Evolutionary conservation across 2,113 vertebrate genomes (phyloP), one percentile per base, ranked within the genome.

Genomic region (Peromyscus polionotus): DNA sequence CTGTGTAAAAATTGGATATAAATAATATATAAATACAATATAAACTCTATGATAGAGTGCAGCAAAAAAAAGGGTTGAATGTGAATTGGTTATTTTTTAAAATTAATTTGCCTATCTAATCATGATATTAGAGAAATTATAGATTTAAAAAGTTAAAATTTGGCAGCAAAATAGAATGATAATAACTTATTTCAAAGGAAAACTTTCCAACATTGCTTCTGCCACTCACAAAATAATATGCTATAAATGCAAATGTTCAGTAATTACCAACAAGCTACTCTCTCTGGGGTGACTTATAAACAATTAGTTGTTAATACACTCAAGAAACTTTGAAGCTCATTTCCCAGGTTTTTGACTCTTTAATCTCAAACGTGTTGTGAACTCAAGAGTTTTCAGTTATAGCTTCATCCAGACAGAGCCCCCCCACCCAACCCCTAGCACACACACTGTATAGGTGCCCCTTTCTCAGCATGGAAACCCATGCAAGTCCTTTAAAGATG

Each of bases 251-350:
- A 93, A 94, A 39, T 89, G 19, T 61, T 59, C 94, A 57, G 61
- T 75, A 75, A 83, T 93, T 86, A 92, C n/a, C 67, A 28, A 65
- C 2, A 81, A 89, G 7, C 89, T 97, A 93, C 63, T 86, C 13
- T 91, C 95, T 94, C 67, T 77, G 70, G 42, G 51, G n/a, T 89
- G 95, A 95, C 45, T 95, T 95, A 65, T 12, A 94, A 94, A 95
- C 36, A 73, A 39, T 73, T 39, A 83, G 39, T 75, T 95, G 54
- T 75, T 97, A 89, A 85, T 88, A 91, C 90, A 91, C 91, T 96
- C 87, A 93, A 72, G 80, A 89, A 91, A 57, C 14, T 54, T 0
- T 22, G 31, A 91, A 65, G 26, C 45, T 95, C 61, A 95, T 88
- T 95, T 95, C 91, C 45, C 22, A 95, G 75, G 85, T 61, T 95